Base-by-base conservation (phyloP, 2,797 vertebrate species). In the Eospalax fontanierii region DNA sequence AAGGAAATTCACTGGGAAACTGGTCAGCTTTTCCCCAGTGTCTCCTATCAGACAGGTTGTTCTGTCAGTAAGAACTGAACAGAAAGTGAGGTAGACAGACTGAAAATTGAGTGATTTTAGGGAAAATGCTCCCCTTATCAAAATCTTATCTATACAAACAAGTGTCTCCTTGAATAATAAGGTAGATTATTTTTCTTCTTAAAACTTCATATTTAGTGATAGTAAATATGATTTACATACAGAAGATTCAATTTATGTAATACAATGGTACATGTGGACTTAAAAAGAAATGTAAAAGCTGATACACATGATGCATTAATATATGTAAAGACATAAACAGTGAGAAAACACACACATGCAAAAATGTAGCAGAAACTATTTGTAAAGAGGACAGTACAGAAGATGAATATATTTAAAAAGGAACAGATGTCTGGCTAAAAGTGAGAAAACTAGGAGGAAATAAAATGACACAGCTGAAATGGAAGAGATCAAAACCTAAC, bases 381-480 rank as follows among this genome's bases (percentile, higher is more conserved):
- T 66, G 9, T 71, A 73, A 18, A 16, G 9, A 61, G 2, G 30
- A 65, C 8, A 75, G 65, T 73, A 50, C 10, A 80, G 26, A 22
- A 81, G 30, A 73, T 46, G 9, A 83, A 63, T 57, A 50, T 24
- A 11, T 18, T 16, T 87, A 43, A 88, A 10, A 75, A 12, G 68
- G 88, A 93, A 78, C 1, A 54, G 33, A 16, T n/a, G n/a, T 63
- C 61, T 63, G 26, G 10, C 4, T 85, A 82, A 68, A 15, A 50
- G 24, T 54, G 5, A 84, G 2, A 81, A 78, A 86, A 30, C 0
- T 9, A 68, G 26, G 15, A 61, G 2, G 21, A 71, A 38, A 66
- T 70, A 76, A 84, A 85, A 63, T 26, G 84, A 84, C 16, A 54
- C 71, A 61, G 88, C 26, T 63, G 19, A 96, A 73, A 90, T 73